Conservation (phyloP, 1,140 invertebrate genomes). For the Plectrocnemia conspersa region DNA sequence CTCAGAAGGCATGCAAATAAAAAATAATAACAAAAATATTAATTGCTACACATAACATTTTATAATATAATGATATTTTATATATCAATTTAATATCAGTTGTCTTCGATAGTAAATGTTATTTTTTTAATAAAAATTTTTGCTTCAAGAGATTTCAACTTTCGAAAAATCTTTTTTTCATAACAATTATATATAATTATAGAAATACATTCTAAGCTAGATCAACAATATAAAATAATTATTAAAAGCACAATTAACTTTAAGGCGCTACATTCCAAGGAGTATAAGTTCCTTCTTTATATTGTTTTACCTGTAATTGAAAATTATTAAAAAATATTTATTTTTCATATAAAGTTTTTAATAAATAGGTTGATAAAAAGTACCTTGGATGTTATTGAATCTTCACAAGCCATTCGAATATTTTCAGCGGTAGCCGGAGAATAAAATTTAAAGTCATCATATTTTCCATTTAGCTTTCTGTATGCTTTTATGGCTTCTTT, state of each 20-base stretch:
- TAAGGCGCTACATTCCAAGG: constrained; percentile 61
- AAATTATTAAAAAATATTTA: constrained; percentile 14
- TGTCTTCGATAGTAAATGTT: no score
- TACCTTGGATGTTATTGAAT: constrained; percentile 78
- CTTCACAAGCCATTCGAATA: constrained; percentile 86
- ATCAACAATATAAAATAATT: no score
- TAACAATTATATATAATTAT: no score
- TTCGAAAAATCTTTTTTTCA: no score
- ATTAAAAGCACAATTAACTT: constrained; percentile 22
- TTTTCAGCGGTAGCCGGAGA: constrained; percentile 83
- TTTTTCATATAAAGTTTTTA: not conserved
- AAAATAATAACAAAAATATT: no score
- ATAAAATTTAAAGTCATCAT: constrained; percentile 65
- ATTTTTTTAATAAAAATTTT: no score
- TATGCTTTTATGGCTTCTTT: constrained; percentile 82
- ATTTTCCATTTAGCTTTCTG: constrained; percentile 61
- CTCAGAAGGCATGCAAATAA: no score
- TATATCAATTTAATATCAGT: no score
- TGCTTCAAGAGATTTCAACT: no score
- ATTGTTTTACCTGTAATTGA: constrained; percentile 48
- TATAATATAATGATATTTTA: no score
- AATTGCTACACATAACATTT: no score
- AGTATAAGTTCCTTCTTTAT: constrained; percentile 48
- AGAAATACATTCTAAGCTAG: no score
- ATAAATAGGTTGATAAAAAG: constrained; percentile 7